phyloP scores from a whole-genome alignment of 1,140 invertebrate genomes.

The Drosophila guanche region DNA sequence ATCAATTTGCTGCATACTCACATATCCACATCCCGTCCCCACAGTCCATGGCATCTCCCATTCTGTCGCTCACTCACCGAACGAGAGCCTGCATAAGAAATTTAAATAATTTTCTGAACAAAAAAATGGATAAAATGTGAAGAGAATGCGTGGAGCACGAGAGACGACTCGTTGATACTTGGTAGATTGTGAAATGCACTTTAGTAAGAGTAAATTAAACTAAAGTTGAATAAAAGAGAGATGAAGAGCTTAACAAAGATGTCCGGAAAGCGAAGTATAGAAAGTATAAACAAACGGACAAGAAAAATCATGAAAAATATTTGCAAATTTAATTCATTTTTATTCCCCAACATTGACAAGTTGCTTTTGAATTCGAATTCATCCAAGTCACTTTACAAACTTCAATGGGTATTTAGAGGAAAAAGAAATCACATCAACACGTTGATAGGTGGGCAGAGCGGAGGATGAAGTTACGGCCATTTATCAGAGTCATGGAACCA shows the following conservation, averaged over 20 bases:
- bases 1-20: conserved; percentile 64
- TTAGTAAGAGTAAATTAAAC: not conserved
- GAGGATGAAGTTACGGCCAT: conserved; percentile 57
- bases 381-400: not conserved
- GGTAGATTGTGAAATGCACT: not conserved
- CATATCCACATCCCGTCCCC: conserved; percentile 22
- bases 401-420: conserved; percentile 16
- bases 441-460: conserved; percentile 58
- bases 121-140: conserved; percentile 2
- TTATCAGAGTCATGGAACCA: conserved; percentile 70
- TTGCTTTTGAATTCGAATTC: no score
- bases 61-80: conserved; percentile 27
- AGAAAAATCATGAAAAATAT: no score
- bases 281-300: no score
- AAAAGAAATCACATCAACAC: conserved; percentile 76
- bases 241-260: no score
- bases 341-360: not conserved
- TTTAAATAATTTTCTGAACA: conserved; percentile 64
- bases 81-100: conserved; percentile 58
- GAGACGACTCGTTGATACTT: conserved; percentile 1
- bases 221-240: no score
- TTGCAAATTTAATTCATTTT: no score
- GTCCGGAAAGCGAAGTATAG: no score
- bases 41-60: conserved; percentile 4
- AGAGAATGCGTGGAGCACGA: no score